Evolutionary conservation across 64 coral and sea anemone genomes (phyloP), one percentile per base, ranked within the genome.

Genomic region (Orbicella faveolata): DNA sequence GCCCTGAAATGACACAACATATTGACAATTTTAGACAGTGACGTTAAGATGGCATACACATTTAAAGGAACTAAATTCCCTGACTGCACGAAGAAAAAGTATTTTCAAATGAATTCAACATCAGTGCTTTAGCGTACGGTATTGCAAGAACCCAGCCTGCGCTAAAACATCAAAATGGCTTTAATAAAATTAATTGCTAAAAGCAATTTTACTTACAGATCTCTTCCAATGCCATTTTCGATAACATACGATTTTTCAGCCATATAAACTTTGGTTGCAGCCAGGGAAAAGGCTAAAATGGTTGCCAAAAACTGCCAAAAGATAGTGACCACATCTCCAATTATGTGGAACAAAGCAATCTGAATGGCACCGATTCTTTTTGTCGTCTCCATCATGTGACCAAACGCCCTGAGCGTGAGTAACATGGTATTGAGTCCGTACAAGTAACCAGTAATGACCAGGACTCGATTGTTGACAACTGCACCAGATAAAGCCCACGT

Each of bases 211-310:
- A 70, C 67, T 70, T 26, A 70, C 67, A 70, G 25, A 70, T 70
- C 21, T 11, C 9, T 12, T 10, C 26, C 63, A 11, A 15, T 37
- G 3, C 11, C 39, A 15, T 36, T 44, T 86, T 13, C 20, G 13
- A 30, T 18, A 6, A 11, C 55, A 68, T 66, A 86, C 0, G 62
- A 66, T 44, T 44, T 39, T 68, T 86, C 83, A 18, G 83, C 62
- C 7, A 86, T 39, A 12, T 86, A 66, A 36, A 86, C 37, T 36
- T 86, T 86, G 9, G 83, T 86, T 9, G 55, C 55, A 17, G 83
- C 62, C 63, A 86, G 23, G 15, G 83, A 69, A 48, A 86, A 86
- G 16, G 83, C 83, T 36, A 86, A n/a, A 68, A 86, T 63, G 15
- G 34, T 63, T 14, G 83, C 55, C 9, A 68, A 34, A 68, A 86